Base-by-base conservation (phyloP, 2,113 vertebrate genomes). In the Hymenochirus boettgeri region DNA sequence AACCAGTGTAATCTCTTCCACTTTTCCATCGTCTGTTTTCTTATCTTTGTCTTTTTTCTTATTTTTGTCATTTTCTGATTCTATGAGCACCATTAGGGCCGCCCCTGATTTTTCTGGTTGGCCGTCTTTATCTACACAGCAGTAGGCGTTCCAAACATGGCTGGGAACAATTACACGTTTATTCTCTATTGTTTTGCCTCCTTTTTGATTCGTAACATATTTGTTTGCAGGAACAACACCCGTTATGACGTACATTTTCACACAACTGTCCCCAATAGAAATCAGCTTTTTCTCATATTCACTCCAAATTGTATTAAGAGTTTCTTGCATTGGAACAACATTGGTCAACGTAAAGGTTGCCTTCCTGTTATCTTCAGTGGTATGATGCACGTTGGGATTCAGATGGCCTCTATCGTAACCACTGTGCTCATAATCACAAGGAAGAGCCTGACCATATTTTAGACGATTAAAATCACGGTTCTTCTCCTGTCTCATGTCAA, bases 291-390 rank as follows among this genome's bases (percentile, higher is more conserved):
- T 21, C 18, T 60, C 57, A 60, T 60, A 60, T 18, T 46, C 2
- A 26, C 37, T 60, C 57, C 57, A 60, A 7, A 21, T n/a, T 18
- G 42, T 46, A 13, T 60, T 60, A 17, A 60, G 12, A 2, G 19
- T 13, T 5, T 1, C 1, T 47, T 2, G 5, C 39, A 60, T 60
- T 15, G 57, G 57, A 7, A 29, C 57, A 8, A 60, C 57, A 27
- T 60, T 60, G 39, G 57, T 60, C 23, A 60, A 24, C 24, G 57
- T 60, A 17, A 60, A 60, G 3, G 57, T 60, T 19, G 39, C 23
- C 15, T 19, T 11, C 24, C 29, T 5, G 7, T 15, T 17, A 12
- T 19, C 23, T 5, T 6, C 11, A 2, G 2, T 2, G 4, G 2
- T 10, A 21, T 60, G 57, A 19, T 60, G 57, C 5, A 37, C 57